Conservation (phyloP, 1,140 invertebrate genomes). For the Riptortus pedestris region DNA sequence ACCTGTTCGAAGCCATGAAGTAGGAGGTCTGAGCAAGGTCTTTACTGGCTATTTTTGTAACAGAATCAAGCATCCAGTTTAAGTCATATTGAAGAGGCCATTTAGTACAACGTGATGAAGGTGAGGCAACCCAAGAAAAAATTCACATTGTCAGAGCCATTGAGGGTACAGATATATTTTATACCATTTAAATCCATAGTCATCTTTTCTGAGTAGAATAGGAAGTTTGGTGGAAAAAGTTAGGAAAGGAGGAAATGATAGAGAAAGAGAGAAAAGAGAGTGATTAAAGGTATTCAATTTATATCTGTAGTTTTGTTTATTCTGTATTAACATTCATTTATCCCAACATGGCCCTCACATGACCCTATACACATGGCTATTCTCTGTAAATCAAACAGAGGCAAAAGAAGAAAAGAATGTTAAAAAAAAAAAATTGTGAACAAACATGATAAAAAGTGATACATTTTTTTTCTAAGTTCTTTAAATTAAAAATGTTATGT, state of each 20-base stretch:
- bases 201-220: background rate
- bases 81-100: constrained; percentile 7
- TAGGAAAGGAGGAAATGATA: background rate
- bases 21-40: constrained; percentile 94
- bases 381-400: constrained; percentile 11
- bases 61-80: constrained; percentile 32
- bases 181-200: background rate
- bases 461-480: no score
- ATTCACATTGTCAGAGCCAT: constrained; percentile 23
- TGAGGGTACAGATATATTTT: constrained; percentile 14
- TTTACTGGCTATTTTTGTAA: constrained; percentile 61
- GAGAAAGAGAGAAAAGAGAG: background rate
- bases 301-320: no score
- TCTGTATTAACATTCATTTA: no score
- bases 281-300: no score
- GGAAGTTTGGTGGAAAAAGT: no score
- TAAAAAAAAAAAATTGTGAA: background rate
- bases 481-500: no score
- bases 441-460: no score
- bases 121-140: constrained; percentile 25
- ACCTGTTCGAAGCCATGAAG: constrained; percentile 95
- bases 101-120: background rate
- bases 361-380: background rate
- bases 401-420: constrained; percentile 8
- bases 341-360: background rate